phyloP scores from a whole-genome alignment of 1,140 invertebrate genomes.

The Atta cephalotes region DNA sequence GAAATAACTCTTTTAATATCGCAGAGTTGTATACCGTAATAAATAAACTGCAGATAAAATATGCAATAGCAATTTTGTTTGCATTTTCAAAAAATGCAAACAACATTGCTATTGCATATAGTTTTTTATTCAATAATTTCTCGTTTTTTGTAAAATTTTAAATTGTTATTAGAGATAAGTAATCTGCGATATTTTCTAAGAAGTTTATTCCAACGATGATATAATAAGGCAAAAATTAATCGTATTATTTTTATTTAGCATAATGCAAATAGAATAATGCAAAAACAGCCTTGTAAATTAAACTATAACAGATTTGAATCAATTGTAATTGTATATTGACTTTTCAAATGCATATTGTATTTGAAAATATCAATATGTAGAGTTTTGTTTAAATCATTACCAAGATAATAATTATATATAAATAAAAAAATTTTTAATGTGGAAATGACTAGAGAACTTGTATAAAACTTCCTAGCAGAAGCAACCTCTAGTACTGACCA shows the following conservation, averaged over 20 bases:
- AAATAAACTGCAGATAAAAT: neutral
- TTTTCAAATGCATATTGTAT: neutral
- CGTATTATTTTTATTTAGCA: neutral
- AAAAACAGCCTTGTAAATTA: slow-evolving; percentile 1
- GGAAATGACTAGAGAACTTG: neutral
- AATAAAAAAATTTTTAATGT: slow-evolving; percentile 6
- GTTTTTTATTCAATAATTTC: slow-evolving; percentile 5
- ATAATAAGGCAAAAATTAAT: slow-evolving; percentile 19
- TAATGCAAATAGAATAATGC: neutral
- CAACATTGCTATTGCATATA: too few species aligned
- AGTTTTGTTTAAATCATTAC: slow-evolving; percentile 19
- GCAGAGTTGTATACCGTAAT: slow-evolving; percentile 45
- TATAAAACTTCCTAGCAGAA: neutral
- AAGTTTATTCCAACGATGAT: neutral
- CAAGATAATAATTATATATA: slow-evolving; percentile 22
- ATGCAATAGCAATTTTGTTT: neutral
- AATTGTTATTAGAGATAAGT: neutral
- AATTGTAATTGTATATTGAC: neutral
- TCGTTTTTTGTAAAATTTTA: neutral
- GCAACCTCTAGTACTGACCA: too few species aligned
- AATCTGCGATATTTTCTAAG: neutral
- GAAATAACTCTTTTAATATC: slow-evolving; percentile 44
- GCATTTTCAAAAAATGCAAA: slow-evolving; percentile 3
- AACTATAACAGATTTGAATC: neutral
- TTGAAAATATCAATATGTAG: neutral